Evolutionary conservation across 2,797 vertebrate species (phyloP), one percentile per base, ranked within the genome.

Genomic region (Bufotes viridis): DNA sequence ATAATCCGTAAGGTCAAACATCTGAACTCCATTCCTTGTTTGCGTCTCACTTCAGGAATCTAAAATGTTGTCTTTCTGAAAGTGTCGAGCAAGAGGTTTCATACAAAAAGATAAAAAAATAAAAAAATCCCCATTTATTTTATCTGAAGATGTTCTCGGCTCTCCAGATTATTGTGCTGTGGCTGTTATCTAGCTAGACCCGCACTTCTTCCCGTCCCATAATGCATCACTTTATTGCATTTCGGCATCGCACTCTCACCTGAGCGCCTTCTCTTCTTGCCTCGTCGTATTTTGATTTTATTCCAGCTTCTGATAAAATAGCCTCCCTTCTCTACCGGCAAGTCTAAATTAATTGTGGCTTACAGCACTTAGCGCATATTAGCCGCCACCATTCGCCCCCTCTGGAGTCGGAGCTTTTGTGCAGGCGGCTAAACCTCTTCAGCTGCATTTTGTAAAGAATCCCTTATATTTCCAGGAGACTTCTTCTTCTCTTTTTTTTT

Each of bases 261-360:
- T 87, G 65, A 88, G n/a, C 57, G 22, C 87, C 29, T 60, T 60
- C 5, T 60, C 22, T 63, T 63, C 55, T 61, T 80, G 81, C 26
- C 76, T 81, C 26, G 42, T 34, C 12, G 60, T 67, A 81, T 60
- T 88, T 81, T 84, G 78, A 88, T 81, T 88, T 72, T 85, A 29
- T 60, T 81, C 63, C 42, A 80, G 24, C 42, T 78, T 65, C 67
- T 67, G 57, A 42, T 34, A 70, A 88, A 78, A 65, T 75, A 53
- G 82, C 67, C 82, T 85, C 55, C 17, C 17, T 75, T 81, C 61
- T 84, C 84, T 63, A 60, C 53, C 22, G 24, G 75, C 61, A 78
- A 70, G 14, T 83, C 61, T 60, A 78, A 88, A 88, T 88, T 88
- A 88, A 88, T 88, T 84, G 87, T 84, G 76, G 82, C 87, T 88